A percentile compares a stretch with the other conserved stretches of the same genome.
phyloP scores from a whole-genome alignment of 1,140 invertebrate genomes.

The Parapsyche elsis region DNA sequence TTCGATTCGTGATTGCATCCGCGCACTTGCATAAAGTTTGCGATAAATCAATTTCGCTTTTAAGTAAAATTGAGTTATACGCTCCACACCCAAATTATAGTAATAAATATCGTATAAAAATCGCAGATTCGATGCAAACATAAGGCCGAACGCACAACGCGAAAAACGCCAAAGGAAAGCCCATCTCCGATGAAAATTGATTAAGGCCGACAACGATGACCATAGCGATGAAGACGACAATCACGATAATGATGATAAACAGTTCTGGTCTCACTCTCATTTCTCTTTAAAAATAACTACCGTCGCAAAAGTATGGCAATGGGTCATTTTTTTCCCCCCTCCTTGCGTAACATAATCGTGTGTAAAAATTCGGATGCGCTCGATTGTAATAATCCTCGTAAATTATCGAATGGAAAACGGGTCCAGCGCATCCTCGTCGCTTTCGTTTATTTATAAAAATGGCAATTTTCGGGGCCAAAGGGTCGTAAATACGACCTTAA shows the following conservation, averaged over 20 bases:
- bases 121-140: too few species aligned
- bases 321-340: neutral
- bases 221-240: neutral
- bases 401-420: neutral
- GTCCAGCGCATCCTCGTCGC: neutral
- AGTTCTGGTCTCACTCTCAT: neutral
- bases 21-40: too few species aligned
- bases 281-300: too few species aligned
- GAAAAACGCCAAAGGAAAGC: too few species aligned
- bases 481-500: slow-evolving; percentile 32
- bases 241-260: neutral
- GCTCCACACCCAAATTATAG: too few species aligned
- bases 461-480: slow-evolving; percentile 6
- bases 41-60: too few species aligned
- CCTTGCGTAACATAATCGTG: neutral
- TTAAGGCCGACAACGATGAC: neutral
- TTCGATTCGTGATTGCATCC: too few species aligned
- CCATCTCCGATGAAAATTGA: neutral
- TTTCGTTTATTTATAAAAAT: neutral
- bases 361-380: neutral
- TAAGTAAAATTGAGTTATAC: too few species aligned
- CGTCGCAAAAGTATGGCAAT: neutral
- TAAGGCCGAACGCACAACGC: too few species aligned
- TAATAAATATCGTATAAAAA: too few species aligned
- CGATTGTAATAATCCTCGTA: slow-evolving; percentile 2